phyloP scores from a whole-genome alignment of 2,888 invertebrate genomes.

The Limnephilus lunatus region DNA sequence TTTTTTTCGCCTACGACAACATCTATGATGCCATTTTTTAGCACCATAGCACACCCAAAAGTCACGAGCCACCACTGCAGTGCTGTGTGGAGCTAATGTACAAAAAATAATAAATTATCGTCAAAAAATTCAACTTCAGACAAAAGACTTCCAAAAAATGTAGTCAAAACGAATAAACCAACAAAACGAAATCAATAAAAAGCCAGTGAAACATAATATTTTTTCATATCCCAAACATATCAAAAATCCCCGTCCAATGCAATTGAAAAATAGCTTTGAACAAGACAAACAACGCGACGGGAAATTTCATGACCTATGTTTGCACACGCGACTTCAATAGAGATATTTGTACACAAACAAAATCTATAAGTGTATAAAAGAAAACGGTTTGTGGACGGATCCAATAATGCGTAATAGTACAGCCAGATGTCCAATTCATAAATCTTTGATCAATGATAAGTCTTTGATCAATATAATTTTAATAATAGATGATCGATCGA shows the following conservation, averaged over 20 bases:
- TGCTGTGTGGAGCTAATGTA: no score
- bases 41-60: no score
- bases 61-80: no score
- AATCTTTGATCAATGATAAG: neutral
- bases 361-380: neutral
- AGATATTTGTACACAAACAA: neutral
- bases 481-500: neutral
- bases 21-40: no score
- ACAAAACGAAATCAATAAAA: no score
- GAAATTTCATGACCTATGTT: slow-evolving; percentile 6
- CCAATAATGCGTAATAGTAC: slow-evolving; percentile 4
- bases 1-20: no score
- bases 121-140: neutral
- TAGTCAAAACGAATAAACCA: neutral
- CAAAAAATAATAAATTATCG: no score
- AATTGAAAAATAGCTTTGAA: slow-evolving; percentile 4
- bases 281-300: neutral
- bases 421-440: neutral
- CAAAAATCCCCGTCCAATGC: neutral
- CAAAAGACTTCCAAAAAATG: neutral
- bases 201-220: no score
- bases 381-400: neutral
- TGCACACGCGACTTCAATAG: neutral
- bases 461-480: neutral
- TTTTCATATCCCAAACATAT: neutral